Evolutionary conservation across 2,113 vertebrate species (phyloP).

Genomic region (Felis catus): DNA sequence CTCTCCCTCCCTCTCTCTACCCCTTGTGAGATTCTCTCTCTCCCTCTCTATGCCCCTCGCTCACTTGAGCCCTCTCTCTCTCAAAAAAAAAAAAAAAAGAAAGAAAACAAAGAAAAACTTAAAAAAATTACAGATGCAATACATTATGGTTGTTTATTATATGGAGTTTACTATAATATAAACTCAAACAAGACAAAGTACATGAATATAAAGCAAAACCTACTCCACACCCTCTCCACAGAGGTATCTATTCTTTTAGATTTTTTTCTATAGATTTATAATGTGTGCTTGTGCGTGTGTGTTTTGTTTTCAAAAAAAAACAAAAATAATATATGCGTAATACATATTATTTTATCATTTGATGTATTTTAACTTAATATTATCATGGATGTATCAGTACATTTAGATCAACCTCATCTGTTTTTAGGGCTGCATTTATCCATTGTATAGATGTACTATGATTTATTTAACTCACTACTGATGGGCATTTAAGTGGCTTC

Average conservation of each 20-base stretch:
- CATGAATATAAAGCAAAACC: background rate
- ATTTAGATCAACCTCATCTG: background rate
- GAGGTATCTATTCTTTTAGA: background rate
- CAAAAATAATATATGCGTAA: background rate
- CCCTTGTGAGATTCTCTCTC: too few relatives aligned
- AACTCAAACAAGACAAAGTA: background rate
- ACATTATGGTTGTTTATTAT: background rate
- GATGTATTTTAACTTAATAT: slow-evolving; percentile 37
- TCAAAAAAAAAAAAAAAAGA: too few relatives aligned
- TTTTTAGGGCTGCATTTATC: background rate
- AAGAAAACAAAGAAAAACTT: too few relatives aligned
- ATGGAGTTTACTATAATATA: background rate
- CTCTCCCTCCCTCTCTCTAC: too few relatives aligned
- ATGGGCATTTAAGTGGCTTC: slow-evolving; percentile 13
- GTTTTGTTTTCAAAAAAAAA: background rate
- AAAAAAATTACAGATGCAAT: background rate
- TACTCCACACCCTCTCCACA: background rate
- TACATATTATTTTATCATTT: background rate
- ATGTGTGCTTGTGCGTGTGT: background rate
- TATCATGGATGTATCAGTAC: background rate
- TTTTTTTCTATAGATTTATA: background rate
- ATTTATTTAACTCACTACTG: background rate
- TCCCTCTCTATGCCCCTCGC: too few relatives aligned
- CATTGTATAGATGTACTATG: background rate
- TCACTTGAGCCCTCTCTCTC: too few relatives aligned